Percentiles rank a stretch among this genome's conserved stretches.
Conservation (phyloP, 2,888 invertebrate species). For the Magallana nippona region DNA sequence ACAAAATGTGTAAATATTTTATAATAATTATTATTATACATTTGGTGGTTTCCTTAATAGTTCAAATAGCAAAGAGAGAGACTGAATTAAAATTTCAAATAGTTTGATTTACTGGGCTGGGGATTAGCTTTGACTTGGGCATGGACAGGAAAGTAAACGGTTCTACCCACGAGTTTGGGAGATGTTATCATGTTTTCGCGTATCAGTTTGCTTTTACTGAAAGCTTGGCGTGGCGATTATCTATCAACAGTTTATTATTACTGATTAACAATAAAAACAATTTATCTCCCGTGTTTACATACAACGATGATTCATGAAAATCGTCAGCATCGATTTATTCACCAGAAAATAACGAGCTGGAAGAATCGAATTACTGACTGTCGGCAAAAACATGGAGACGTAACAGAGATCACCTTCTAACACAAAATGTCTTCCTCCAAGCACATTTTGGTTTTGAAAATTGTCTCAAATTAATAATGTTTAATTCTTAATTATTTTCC, state of each 20-base stretch:
- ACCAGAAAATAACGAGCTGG: constrained; percentile 32
- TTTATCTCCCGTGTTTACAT: constrained; percentile 37
- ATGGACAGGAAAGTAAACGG: not conserved
- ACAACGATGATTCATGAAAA: constrained; percentile 28
- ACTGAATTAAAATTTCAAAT: too few relatives aligned
- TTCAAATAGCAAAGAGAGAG: too few relatives aligned
- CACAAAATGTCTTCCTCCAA: not conserved
- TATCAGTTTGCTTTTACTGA: constrained; percentile 27
- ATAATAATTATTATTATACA: too few relatives aligned
- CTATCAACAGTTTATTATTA: constrained; percentile 37
- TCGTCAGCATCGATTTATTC: constrained; percentile 37
- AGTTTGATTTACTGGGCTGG: not conserved
- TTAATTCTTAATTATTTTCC: constrained; percentile 1
- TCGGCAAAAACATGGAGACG: not conserved
- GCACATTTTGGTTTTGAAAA: not conserved
- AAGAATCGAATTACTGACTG: constrained; percentile 36
- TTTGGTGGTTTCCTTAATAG: too few relatives aligned
- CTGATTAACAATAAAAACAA: constrained; percentile 42
- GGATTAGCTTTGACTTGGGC: not conserved
- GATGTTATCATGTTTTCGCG: constrained; percentile 12
- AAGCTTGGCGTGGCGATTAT: constrained; percentile 21
- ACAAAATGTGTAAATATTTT: too few relatives aligned
- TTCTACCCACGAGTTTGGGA: constrained; percentile 16
- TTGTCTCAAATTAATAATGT: constrained; percentile 30
- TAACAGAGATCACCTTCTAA: not conserved